These are phyloP conservation scores for Brachionus koreanus DNA, from an alignment of 1,140 invertebrate genomes.

Conservation along the genomic window DNA sequence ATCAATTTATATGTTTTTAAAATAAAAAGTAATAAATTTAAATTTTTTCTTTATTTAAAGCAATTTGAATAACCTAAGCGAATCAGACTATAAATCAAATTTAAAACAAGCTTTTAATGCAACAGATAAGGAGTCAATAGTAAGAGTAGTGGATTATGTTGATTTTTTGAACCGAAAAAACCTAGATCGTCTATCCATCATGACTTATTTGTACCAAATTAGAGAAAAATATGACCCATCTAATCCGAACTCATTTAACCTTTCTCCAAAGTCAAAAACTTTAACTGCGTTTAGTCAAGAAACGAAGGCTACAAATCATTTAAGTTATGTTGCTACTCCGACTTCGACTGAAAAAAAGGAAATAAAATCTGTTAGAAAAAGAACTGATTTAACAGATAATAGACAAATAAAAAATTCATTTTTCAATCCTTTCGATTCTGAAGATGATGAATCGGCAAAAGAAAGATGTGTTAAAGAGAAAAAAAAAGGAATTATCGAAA, in stretches of 20 bases:
- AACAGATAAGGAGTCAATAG: constrained; percentile 28
- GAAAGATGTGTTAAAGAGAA: not conserved
- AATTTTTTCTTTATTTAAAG: not conserved
- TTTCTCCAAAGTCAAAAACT: not conserved
- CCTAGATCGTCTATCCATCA: constrained; percentile 22
- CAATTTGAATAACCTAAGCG: not conserved
- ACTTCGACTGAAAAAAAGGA: not conserved
- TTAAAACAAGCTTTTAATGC: constrained; percentile 35
- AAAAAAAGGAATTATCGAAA: not conserved
- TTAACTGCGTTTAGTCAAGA: not conserved
- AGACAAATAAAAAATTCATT: not conserved
- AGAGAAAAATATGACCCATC: constrained; percentile 17
- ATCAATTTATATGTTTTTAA: too few species aligned
- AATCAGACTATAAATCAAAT: not conserved
- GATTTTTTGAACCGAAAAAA: constrained; percentile 28
- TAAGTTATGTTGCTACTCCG: not conserved
- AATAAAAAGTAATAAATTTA: constrained; percentile 54
- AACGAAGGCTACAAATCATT: not conserved
- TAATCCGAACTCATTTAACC: not conserved
- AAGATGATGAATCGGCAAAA: not conserved
- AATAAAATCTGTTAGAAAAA: not conserved
- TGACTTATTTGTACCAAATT: constrained; percentile 42
- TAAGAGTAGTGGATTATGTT: constrained; percentile 14
- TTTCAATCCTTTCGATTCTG: constrained; percentile 20
- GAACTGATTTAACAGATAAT: not conserved